Evolutionary conservation across 2,797 vertebrate genomes (phyloP), one percentile per base, ranked within the genome.

Genomic region (Tenualosa ilisha): DNA sequence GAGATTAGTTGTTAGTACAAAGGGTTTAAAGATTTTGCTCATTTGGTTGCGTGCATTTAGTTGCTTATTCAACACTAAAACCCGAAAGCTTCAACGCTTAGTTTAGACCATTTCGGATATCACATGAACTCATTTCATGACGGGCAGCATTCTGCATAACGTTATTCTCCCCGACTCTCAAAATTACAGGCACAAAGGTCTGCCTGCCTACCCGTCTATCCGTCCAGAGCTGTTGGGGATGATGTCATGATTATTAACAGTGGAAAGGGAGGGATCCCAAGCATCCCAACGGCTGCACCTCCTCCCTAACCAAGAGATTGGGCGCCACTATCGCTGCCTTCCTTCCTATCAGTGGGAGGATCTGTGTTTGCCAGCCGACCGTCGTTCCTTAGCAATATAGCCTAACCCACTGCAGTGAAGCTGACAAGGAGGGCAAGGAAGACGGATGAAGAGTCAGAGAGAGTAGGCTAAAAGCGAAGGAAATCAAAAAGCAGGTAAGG

Each of bases 211-310:
- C 84, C 79, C 61, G 31, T 53, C 54, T 50, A 79, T 53, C 86
- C 83, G 56, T 84, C 50, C 85, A 82, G 84, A 75, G 79, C 13
- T 79, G 49, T 75, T 79, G 82, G 51, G 92, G 88, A 96, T 96
- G 95, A 96, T 95, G 96, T 96, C 94, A 96, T 91, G 88, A 88
- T 95, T 92, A 92, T 91, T 91, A 86, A 91, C 87, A 83, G 86
- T 79, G 83, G 88, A 91, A 79, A 87, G 89, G 92, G 91, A 89
- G 92, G 93, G 87, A 87, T 87, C 87, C 79, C 84, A 86, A 89
- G 85, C 72, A 87, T 88, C 86, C 84, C 86, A 88, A 88, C 83
- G 83, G 87, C 83, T 49, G 87, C 88, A 85, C 85, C 86, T 87
- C 89, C 83, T 87, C 86, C 87, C 88, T 53, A 86, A 40, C 87